These are phyloP conservation scores for Coptotermes formosanus DNA, from an alignment of 1,140 invertebrate genomes.

Conservation along the genomic window DNA sequence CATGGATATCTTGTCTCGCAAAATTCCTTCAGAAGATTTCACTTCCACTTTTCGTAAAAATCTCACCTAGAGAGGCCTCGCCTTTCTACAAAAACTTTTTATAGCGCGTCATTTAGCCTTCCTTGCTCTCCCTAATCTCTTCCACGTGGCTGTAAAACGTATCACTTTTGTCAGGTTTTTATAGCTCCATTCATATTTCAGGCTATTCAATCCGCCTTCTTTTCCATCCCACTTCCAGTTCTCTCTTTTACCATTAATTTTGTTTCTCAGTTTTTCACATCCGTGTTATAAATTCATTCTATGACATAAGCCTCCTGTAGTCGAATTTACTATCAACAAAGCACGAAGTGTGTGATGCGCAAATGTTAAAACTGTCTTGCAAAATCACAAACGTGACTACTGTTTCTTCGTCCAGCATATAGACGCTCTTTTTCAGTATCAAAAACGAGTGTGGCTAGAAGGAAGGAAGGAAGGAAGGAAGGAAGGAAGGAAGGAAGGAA, in stretches of 20 bases:
- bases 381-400: too few relatives aligned
- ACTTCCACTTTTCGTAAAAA: background rate
- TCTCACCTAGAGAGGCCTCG: background rate
- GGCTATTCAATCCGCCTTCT: background rate
- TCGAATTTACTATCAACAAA: too few relatives aligned
- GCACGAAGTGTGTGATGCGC: too few relatives aligned
- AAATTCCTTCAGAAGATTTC: background rate
- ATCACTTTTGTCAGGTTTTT: background rate
- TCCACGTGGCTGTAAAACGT: constrained; percentile 7
- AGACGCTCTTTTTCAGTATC: too few relatives aligned
- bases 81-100: background rate
- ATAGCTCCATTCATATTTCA: background rate
- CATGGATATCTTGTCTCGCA: background rate
- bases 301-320: too few relatives aligned
- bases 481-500: too few relatives aligned
- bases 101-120: background rate
- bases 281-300: background rate
- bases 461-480: too few relatives aligned
- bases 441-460: too few relatives aligned
- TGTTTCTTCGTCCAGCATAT: too few relatives aligned
- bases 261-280: background rate
- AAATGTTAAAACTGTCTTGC: too few relatives aligned
- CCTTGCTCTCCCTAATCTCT: background rate
- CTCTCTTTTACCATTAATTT: background rate
- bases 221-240: background rate